Base-by-base conservation (phyloP, 1,140 invertebrate species). In the Scylla paramamosain region DNA sequence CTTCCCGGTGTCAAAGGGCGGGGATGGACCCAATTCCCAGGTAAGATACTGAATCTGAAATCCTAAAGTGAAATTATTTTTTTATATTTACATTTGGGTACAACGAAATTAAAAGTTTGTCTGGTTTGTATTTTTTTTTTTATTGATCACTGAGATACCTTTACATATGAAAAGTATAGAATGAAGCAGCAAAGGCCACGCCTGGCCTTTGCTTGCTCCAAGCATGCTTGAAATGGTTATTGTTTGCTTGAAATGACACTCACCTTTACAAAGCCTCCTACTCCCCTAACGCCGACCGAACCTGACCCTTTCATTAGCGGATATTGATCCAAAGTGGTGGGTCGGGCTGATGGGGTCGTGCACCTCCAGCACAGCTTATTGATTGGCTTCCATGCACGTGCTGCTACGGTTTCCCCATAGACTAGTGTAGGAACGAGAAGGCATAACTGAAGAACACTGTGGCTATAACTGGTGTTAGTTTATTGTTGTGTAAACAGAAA, bases 1-100 rank as follows among this genome's bases (percentile, higher is more conserved):
- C 48, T 97, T 97, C 96, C 97, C 97, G 45, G 94, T 95, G 10
- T 4, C 86, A 7, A 91, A 91, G 67, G 82, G n/a, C n/a, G 31
- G 25, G 4, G 32, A 88, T 12, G 92, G 31, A n/a, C 12, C 48
- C 20, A 48, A 52, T 20, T n/a, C 29, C 16, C 67, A 83, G 92
- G 92, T 93, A 86, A 39, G 92, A 59, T 12, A 1, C 52, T 59
- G 52, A 59, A 59, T 2, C 52, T 59, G 16, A 20, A 59, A 59
- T 59, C 12, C 10, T 20, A 8, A 59, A 59, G 16, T 59, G 39
- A 39, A 39, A 39, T 39, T 39, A 39, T 39, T 39, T 39, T 39
- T 39, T 39, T 39, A 39, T 1, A 39, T 39, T 39, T 6, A 39
- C 39, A 39, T 39, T 39, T 39, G 39, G 39, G 39, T 39, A 39